Evolutionary conservation across 2,888 invertebrate genomes (phyloP), one percentile per base, ranked within the genome.

Genomic region (Sphinx pinastri): DNA sequence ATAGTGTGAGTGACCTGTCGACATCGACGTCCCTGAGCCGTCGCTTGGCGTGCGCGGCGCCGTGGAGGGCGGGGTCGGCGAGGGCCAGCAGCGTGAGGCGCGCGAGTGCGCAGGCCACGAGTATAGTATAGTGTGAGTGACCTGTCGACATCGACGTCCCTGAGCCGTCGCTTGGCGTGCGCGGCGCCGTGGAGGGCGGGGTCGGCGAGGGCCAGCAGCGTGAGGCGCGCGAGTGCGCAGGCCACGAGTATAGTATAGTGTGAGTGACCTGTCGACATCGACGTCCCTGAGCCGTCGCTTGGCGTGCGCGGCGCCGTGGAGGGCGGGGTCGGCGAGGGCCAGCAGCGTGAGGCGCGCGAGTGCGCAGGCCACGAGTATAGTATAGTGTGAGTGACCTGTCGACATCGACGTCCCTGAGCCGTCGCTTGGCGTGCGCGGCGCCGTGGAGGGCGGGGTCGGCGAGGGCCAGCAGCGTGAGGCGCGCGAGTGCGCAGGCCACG

Each of bases 381-480:
- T 25, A 2, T 25, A 25, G 25, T 25, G 25, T 25, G 25, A 25
- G 25, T 25, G 88, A 96, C 96, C 95, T 95, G 71, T 98, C 98
- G 0, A 95, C 94, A 88, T 99, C 99, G 79, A 99, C 97, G 78
- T 97, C 96, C 67, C 96, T 93, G 92, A 99, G 96, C 19, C 96
- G 95, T 1, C 93, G 93, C 0, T 96, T 94, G 0, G 98, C 98
- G 79, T 96, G 96, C 8, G 96, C 96, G 0, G 96, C 95, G 0
- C 98, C 99, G 87, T 99, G 97, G 77, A 98, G 95, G 0, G 97
- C 95, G 0, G 97, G 96, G 91, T 99, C 99, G 0, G 99, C 98
- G 81, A 99, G 94, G 11, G 97, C 96, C 71, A 97, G 88, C 25
- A 95, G 82, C 60, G 93, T 86, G 69, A 95, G 87, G 76, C 97